A percentile compares a stretch with the other conserved stretches of the same genome.
phyloP scores from a whole-genome alignment of 2,797 vertebrate genomes.

The Thaleichthys pacificus region DNA sequence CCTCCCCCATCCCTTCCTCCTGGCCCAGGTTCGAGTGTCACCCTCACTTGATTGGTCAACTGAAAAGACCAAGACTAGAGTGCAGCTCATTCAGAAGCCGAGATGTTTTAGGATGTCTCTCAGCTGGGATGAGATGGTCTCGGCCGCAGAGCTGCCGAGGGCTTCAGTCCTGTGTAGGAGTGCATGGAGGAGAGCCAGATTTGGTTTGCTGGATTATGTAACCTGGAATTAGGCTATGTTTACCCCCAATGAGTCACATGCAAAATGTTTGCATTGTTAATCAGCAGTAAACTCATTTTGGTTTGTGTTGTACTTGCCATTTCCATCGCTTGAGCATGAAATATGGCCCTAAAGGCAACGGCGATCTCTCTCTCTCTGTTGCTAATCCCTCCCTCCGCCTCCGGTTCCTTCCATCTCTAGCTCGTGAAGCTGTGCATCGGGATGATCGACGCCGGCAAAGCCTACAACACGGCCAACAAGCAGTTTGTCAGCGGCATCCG shows the following conservation, averaged over 20 bases:
- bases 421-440: slow-evolving; percentile 96
- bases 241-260: slow-evolving; percentile 50
- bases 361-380: not conserved
- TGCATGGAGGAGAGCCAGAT: slow-evolving; percentile 38
- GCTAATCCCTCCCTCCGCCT: slow-evolving; percentile 24
- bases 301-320: not conserved
- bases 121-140: not conserved
- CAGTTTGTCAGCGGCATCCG: slow-evolving; percentile 94
- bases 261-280: slow-evolving; percentile 32
- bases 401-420: slow-evolving; percentile 59
- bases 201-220: slow-evolving; percentile 50
- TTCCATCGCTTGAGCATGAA: slow-evolving; percentile 13
- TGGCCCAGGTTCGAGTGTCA: not conserved
- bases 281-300: slow-evolving; percentile 28
- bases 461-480: slow-evolving; percentile 93
- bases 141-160: slow-evolving; percentile 20
- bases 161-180: slow-evolving; percentile 45
- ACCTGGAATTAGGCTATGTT: slow-evolving; percentile 45
- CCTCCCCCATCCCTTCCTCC: not conserved
- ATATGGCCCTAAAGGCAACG: slow-evolving; percentile 6
- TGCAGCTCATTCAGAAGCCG: not conserved
- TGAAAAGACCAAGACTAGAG: not conserved
- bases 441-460: slow-evolving; percentile 98
- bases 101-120: not conserved
- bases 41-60: not conserved